phyloP scores from a whole-genome alignment of 2,113 vertebrate genomes.

The Xenus cinereus region DNA sequence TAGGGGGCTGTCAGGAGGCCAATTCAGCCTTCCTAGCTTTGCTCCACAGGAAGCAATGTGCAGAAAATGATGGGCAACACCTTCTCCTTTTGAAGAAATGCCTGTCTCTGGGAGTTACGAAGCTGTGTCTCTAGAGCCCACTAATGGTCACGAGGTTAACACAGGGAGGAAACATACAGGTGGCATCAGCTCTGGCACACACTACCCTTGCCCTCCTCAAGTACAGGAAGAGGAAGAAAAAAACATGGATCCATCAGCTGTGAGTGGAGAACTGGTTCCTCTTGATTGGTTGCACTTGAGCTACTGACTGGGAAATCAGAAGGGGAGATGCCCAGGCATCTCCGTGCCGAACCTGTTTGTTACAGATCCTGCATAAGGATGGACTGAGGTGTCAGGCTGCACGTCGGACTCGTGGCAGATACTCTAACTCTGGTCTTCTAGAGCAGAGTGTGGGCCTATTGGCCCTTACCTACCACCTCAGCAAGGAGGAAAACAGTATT shows the following conservation, averaged over 20 bases:
- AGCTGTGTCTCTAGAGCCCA: background rate
- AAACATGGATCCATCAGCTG: background rate
- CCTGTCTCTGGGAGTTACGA: background rate
- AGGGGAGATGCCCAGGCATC: background rate
- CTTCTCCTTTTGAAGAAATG: background rate
- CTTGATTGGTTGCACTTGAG: background rate
- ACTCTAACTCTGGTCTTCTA: background rate
- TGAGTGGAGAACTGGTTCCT: background rate
- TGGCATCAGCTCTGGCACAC: background rate
- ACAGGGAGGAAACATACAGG: rapidly evolving
- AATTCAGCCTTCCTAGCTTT: background rate
- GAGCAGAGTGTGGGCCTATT: background rate
- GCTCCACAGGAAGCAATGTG: background rate
- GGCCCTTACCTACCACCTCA: background rate
- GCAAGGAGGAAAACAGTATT: background rate
- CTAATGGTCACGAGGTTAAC: background rate
- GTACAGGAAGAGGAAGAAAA: background rate
- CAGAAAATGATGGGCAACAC: background rate
- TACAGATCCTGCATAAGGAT: background rate
- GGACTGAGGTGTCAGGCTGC: background rate
- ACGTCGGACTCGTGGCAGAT: background rate
- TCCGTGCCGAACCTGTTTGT: background rate
- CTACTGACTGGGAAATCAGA: background rate
- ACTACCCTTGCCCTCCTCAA: background rate
- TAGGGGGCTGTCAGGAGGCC: background rate